phyloP scores from a whole-genome alignment of 2,888 invertebrate species.

The Drosophila cracens region DNA sequence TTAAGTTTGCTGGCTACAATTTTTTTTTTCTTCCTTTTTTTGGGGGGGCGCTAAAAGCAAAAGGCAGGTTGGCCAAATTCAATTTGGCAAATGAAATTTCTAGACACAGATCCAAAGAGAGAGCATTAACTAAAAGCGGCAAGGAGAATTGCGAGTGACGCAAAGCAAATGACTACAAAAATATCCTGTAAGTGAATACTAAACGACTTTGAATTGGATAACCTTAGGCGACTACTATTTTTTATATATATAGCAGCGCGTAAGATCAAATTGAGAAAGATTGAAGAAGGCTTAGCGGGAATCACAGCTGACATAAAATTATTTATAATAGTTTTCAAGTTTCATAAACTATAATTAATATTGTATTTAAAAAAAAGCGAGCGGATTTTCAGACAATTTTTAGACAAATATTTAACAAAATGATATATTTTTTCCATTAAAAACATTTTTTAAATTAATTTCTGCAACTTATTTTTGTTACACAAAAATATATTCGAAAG shows the following conservation, averaged over 20 bases:
- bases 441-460: neutral
- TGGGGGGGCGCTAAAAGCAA: conserved; percentile 41
- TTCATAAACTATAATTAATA: no score
- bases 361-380: neutral
- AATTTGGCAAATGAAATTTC: conserved; percentile 76
- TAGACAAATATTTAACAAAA: neutral
- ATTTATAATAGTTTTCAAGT: neutral
- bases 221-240: neutral
- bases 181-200: conserved; percentile 23
- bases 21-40: neutral
- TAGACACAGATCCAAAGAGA: conserved; percentile 44
- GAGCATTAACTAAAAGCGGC: conserved; percentile 24
- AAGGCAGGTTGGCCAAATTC: conserved; percentile 73
- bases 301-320: neutral
- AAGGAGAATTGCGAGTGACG: neutral
- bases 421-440: neutral
- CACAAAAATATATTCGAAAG: neutral
- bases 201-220: neutral
- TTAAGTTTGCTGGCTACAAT: conserved; percentile 38
- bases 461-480: neutral
- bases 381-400: neutral
- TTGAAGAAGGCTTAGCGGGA: neutral
- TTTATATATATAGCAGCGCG: no score
- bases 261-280: neutral
- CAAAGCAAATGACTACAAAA: neutral